Conservation (phyloP, 1,140 invertebrate species). For the Aradophagus sp. region DNA sequence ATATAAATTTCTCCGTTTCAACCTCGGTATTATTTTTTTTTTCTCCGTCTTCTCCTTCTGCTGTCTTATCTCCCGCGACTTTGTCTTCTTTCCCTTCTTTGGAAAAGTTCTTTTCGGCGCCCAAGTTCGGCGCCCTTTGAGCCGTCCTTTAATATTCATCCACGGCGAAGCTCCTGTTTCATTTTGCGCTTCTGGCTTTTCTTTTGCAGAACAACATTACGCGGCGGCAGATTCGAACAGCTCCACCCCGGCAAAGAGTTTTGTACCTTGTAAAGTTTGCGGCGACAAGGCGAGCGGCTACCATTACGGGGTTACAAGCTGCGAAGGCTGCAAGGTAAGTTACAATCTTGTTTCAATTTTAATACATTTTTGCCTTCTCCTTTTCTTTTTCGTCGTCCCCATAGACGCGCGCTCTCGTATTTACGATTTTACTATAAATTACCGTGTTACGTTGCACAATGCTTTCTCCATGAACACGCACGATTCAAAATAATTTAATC, state of each 20-base stretch:
- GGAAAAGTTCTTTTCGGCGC: conserved; percentile 1
- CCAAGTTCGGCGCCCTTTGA: conserved; percentile 19
- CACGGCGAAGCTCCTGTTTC: conserved; percentile 23
- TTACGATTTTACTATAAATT: too few species aligned
- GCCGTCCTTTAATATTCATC: conserved; percentile 26
- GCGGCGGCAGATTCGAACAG: conserved; percentile 86
- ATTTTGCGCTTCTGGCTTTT: conserved; percentile 54
- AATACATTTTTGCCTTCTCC: too few species aligned
- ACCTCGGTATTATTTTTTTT: too few species aligned
- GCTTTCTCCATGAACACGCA: too few species aligned
- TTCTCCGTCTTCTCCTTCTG: too few species aligned
- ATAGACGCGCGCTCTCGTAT: too few species aligned
- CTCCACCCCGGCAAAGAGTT: conserved; percentile 84
- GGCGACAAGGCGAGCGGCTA: conserved; percentile 99
- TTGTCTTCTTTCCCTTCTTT: too few species aligned
- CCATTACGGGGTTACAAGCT: conserved; percentile 99
- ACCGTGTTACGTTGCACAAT: too few species aligned
- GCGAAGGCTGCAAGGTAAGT: conserved; percentile 99
- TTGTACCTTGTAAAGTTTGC: conserved; percentile 97
- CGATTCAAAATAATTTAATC: too few species aligned
- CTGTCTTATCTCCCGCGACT: too few species aligned
- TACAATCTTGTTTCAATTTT: conserved; percentile 61
- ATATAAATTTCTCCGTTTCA: too few species aligned
- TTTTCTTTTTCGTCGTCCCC: too few species aligned
- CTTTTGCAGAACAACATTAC: conserved; percentile 85